These are phyloP conservation scores for Megalops atlanticus DNA, from an alignment of 2,113 vertebrate species.

Conservation along the genomic window DNA sequence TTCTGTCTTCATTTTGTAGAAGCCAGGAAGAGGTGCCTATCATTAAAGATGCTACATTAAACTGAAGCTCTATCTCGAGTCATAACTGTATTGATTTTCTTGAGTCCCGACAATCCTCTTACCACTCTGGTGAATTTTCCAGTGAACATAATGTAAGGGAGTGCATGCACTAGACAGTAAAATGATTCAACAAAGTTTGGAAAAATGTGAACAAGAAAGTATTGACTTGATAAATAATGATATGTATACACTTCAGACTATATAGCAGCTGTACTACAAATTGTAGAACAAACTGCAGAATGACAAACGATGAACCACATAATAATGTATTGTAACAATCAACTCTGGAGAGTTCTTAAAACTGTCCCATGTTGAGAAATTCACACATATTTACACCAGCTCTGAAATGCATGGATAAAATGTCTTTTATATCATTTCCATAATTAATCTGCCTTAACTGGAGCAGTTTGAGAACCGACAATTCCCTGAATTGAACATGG, in stretches of 20 bases:
- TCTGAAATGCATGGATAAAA: no score
- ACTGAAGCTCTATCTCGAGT: neutral
- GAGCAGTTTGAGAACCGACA: neutral
- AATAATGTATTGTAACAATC: no score
- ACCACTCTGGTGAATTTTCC: neutral
- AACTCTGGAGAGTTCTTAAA: no score
- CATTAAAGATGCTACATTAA: neutral
- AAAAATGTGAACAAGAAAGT: neutral
- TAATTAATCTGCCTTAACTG: no score
- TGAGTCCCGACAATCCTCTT: neutral
- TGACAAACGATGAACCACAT: no score
- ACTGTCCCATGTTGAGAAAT: no score
- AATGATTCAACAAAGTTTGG: neutral
- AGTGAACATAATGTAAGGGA: neutral
- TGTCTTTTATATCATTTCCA: no score
- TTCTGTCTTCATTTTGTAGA: neutral
- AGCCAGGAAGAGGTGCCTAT: neutral
- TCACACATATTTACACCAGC: no score
- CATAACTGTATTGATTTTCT: neutral
- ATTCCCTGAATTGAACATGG: neutral
- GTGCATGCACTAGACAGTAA: neutral
- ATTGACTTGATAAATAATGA: neutral
- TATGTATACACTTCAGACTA: neutral
- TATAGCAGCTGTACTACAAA: neutral
- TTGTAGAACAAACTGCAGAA: no score